Evolutionary conservation across 1,140 invertebrate genomes (phyloP), one percentile per base, ranked within the genome.

Genomic region (Acromyrmex heyeri): DNA sequence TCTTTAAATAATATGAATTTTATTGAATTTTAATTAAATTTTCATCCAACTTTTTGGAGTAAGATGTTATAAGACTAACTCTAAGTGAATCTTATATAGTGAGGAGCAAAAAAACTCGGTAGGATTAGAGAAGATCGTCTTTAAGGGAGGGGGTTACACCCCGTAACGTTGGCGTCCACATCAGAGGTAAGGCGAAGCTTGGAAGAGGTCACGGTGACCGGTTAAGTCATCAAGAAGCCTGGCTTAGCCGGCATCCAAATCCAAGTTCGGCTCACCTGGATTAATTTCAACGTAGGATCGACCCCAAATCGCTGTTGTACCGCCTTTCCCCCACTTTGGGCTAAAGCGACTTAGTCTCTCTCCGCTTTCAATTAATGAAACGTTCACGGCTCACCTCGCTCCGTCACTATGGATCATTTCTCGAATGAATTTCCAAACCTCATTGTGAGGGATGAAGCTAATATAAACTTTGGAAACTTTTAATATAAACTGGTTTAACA

Each of bases 361-460:
- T 27, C 77, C 69, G 89, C 83, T 91, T 91, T 91, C 91, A 91
- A 91, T 91, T 91, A 91, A 91, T 90, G 90, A 91, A 91, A 90
- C 88, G 78, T 85, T 78, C 72, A 72, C 77, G 83, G 83, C 67
- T 77, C 75, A 48, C 67, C 67, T 62, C 82, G 61, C 59, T 85
- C 72, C 48, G 59, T 85, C 73, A 44, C 62, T 21, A 59, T 78
- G 82, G 73, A 78, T 85, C 82, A 78, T 75, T 61, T 27, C 69
- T 34, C 69, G 24, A 48, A 69, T 14, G 27, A 83, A 83, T 83
- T 34, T 73, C 48, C 21, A 18, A 69, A 69, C n/a, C 77, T 55
- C 48, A 38, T 50, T 64, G 48, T 14, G 30, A 65, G 21, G 6
- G 5, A 24, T n/a, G 5, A 18, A 14, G 38, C 21, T 50, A 69